Base-by-base conservation (phyloP, 2,797 vertebrate species). In the Vespertilio murinus region DNA sequence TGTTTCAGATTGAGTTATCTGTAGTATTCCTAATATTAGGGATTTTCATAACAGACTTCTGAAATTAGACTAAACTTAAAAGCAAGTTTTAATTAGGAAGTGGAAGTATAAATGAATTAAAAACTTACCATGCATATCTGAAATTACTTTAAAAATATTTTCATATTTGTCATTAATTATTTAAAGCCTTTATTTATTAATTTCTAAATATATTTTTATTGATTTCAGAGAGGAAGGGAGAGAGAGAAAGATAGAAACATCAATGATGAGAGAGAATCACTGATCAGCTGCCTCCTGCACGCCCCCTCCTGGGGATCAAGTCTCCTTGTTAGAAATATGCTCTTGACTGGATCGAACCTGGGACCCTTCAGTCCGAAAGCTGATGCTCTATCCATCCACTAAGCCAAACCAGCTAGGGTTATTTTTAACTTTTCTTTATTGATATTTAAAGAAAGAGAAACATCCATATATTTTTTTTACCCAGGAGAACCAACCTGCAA, bases 21-120 rank as follows among this genome's bases (percentile, higher is more conserved):
- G 25, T 22, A 38, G 2, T 89, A 87, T 91, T 91, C 56, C 59
- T 17, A 56, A 3, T 86, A 71, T 45, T n/a, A 30, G 33, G 18
- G 33, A 89, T 92, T 87, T 92, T 81, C 33, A 14, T 92, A 38
- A 90, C 95, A 78, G 71, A 77, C 4, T 59, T 92, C 22, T 67
- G 38, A 33, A 75, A 22, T 84, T 84, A 84, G 47, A 75, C 52
- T 35, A 74, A 70, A 92, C 17, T 40, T 85, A 85, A 90, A 92
- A 88, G 9, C 30, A 82, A 35, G 3, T 91, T 94, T 96, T 75
- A 95, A 78, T 85, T 93, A 87, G 23, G 38, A 87, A 78, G 9
- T 93, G 35, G 28, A 86, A 87, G 74, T 73, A 13, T 80, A 81
- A 77, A 49, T 78, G 40, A 64, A 45, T 93, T 74, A 91, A 65